These are phyloP conservation scores for Drosophila seguyi DNA, from an alignment of 1,140 invertebrate genomes.

Conservation along the genomic window DNA sequence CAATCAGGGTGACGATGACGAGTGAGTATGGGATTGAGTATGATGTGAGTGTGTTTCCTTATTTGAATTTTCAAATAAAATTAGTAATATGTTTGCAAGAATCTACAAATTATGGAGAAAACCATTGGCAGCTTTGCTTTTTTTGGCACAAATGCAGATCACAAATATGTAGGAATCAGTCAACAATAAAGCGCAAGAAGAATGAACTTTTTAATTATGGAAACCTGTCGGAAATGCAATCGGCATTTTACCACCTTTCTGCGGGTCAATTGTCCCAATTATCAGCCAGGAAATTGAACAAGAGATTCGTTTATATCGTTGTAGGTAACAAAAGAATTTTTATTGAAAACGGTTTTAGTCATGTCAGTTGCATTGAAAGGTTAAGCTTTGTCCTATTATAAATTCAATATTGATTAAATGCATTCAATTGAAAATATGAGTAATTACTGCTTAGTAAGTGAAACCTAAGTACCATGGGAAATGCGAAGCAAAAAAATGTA, in stretches of 20 bases:
- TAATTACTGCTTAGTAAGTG: too few relatives aligned
- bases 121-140: background rate
- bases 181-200: background rate
- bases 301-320: background rate
- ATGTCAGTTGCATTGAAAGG: background rate
- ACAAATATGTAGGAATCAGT: background rate
- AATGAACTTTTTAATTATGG: background rate
- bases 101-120: background rate
- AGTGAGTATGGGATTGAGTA: background rate
- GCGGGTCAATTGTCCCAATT: conserved; percentile 2
- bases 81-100: too few relatives aligned
- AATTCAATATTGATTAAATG: too few relatives aligned
- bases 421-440: too few relatives aligned
- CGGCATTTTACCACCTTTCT: background rate
- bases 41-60: background rate
- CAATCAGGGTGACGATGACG: background rate
- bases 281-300: background rate
- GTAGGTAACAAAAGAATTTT: background rate
- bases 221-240: background rate
- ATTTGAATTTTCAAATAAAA: too few relatives aligned
- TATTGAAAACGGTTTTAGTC: background rate
- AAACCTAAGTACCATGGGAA: too few relatives aligned
- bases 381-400: too few relatives aligned
- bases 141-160: background rate
- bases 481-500: too few relatives aligned